These are phyloP conservation scores for Neotoma lepida DNA, from an alignment of 2,113 vertebrate genomes.

Conservation along the genomic window DNA sequence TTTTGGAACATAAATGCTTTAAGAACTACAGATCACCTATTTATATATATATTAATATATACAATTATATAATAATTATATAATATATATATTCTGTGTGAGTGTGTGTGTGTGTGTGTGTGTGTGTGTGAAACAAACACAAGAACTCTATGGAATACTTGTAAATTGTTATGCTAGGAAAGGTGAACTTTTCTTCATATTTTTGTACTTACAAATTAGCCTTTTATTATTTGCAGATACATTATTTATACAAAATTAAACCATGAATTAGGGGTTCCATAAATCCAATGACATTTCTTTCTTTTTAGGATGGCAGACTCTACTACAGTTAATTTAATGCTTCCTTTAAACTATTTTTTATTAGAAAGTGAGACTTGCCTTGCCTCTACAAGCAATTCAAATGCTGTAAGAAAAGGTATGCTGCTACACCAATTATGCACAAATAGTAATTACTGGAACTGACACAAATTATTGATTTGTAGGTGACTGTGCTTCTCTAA, in stretches of 20 bases:
- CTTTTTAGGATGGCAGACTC: neutral
- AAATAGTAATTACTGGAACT: conserved; percentile 67
- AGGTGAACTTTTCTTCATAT: neutral
- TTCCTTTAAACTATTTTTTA: neutral
- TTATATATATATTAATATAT: neutral
- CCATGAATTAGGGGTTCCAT: neutral
- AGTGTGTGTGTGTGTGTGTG: neutral
- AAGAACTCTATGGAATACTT: neutral
- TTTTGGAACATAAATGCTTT: neutral
- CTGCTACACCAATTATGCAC: conserved; percentile 32
- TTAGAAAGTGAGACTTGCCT: neutral
- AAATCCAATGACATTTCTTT: neutral
- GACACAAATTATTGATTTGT: conserved; percentile 75
- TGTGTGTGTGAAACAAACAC: neutral
- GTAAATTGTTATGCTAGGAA: no score
- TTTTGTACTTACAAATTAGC: conserved; percentile 3
- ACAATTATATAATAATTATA: no score
- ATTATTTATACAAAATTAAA: conserved; percentile 4
- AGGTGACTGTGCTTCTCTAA: conserved; percentile 57
- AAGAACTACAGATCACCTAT: neutral
- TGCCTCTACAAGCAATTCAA: neutral
- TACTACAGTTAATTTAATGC: neutral
- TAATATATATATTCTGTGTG: no score
- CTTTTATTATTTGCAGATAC: neutral
- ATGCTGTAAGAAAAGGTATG: neutral